A percentile compares a stretch with the other conserved stretches of the same genome.
Conservation (phyloP, 2,888 invertebrate genomes). For the Willowsia nigromaculata region DNA sequence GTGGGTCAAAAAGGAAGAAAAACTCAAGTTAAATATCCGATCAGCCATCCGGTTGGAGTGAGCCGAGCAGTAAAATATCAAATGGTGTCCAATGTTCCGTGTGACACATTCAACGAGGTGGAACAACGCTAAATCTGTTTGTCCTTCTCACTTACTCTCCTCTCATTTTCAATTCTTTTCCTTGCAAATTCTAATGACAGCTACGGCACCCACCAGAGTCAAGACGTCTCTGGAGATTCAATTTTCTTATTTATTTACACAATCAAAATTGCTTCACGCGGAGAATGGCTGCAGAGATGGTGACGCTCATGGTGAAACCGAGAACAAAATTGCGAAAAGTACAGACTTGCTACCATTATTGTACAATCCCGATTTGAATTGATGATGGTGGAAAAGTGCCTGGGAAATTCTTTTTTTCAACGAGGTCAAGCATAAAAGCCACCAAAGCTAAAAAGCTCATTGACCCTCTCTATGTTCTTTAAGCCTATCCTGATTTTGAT, state of each 20-base stretch:
- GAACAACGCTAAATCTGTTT: slow-evolving; percentile 53
- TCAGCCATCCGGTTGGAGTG: slow-evolving; percentile 45
- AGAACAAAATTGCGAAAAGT: no score
- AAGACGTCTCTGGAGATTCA: slow-evolving; percentile 3
- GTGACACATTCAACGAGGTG: slow-evolving; percentile 71
- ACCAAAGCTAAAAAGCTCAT: slow-evolving; percentile 59
- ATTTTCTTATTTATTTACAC: slow-evolving; percentile 36
- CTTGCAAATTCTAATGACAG: background rate
- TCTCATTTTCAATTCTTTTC: background rate
- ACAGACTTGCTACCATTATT: no score
- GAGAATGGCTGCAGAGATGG: slow-evolving; percentile 3
- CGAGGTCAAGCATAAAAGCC: slow-evolving; percentile 60
- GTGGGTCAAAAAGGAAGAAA: slow-evolving; percentile 15
- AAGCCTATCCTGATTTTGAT: slow-evolving; percentile 24
- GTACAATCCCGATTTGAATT: background rate
- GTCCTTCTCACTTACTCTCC: slow-evolving; percentile 11
- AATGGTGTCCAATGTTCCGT: slow-evolving; percentile 66
- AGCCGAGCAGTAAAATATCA: slow-evolving; percentile 54
- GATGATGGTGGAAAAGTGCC: slow-evolving; percentile 7
- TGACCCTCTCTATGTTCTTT: slow-evolving; percentile 50
- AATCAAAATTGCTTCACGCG: slow-evolving; percentile 38
- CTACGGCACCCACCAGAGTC: background rate
- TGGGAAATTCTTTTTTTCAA: slow-evolving; percentile 44
- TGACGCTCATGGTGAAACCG: no score
- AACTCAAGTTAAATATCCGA: slow-evolving; percentile 44